A percentile compares a stretch with the other conserved stretches of the same genome.
phyloP scores from a whole-genome alignment of 1,140 invertebrate genomes.

The Drosophila parvula region DNA sequence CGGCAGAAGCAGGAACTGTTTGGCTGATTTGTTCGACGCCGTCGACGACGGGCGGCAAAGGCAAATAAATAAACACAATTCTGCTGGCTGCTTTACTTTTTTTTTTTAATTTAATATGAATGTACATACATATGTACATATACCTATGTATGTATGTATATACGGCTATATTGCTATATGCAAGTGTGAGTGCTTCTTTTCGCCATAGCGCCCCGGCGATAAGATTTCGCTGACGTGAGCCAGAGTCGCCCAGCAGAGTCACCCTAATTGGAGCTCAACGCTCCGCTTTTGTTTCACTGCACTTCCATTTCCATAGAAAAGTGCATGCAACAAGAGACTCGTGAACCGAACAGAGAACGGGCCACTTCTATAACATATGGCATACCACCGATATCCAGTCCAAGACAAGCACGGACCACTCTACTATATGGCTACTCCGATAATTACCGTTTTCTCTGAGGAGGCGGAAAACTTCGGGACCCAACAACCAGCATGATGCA shows the following conservation, averaged over 20 bases:
- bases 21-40: constrained; percentile 64
- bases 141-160: too few species aligned
- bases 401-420: constrained; percentile 56
- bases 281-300: constrained; percentile 77
- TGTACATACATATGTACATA: neutral
- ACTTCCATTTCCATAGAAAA: constrained; percentile 76
- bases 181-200: constrained; percentile 36
- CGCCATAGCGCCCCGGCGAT: constrained; percentile 58
- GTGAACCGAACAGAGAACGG: constrained; percentile 64
- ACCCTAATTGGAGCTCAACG: constrained; percentile 81
- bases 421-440: constrained; percentile 22
- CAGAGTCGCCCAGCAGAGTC: constrained; percentile 42
- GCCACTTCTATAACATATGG: constrained; percentile 43
- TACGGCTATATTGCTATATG: constrained; percentile 10
- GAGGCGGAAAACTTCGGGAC: constrained; percentile 14
- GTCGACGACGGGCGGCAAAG: constrained; percentile 30
- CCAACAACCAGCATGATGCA: constrained; percentile 45
- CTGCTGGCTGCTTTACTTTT: constrained; percentile 52
- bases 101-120: constrained; percentile 18
- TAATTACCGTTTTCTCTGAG: constrained; percentile 41
- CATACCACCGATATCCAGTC: constrained; percentile 53
- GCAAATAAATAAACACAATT: constrained; percentile 65
- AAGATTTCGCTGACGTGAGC: constrained; percentile 79
- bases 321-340: constrained; percentile 79
- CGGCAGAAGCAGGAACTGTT: constrained; percentile 78